Base-by-base conservation (phyloP, 2,113 vertebrate genomes). In the Drymodes brunneopygia region DNA sequence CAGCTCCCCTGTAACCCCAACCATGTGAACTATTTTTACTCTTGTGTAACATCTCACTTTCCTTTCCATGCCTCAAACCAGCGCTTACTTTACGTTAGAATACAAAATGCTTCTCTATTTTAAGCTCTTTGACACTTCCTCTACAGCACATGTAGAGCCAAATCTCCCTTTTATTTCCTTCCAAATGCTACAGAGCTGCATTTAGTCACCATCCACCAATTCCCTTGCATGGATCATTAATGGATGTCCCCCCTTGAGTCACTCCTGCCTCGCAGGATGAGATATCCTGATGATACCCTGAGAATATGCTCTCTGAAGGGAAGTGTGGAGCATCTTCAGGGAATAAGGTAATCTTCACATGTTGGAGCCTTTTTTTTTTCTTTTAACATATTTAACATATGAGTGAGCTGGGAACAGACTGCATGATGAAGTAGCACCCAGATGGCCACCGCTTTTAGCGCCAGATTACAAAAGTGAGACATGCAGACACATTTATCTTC, bases 391-490 rank as follows among this genome's bases (percentile, higher is more conserved):
- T 91, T 90, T 96, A 95, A 95, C 77, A 95, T 92, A 94, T 71
- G 91, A 95, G 29, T 74, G 93, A 92, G 92, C 15, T 93, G 86
- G 88, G 93, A 96, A 96, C 92, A 96, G 95, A 96, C 93, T 96
- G 93, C 92, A 38, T 94, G 94, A 84, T 88, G 72, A 93, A 96
- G 93, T 18, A 95, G 7, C 90, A 92, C 92, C 71, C 96, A 96
- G 95, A 95, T 97, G 96, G 94, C n/a, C 92, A 90, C 92, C 25
- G 3, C 92, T 96, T 95, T 97, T 88, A 97, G 94, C 90, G 91
- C 90, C 77, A 95, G 87, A 96, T 96, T 96, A 93, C 81, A 94
- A 77, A 96, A 96, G 92, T 93, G 94, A 96, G 96, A 96, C 96
- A 90, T 94, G 93, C 90, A 96, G 90, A 92, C 94, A 95, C 90